Evolutionary conservation across 2,888 invertebrate genomes (phyloP), one percentile per base, ranked within the genome.

Genomic region (Trilocha varians): DNA sequence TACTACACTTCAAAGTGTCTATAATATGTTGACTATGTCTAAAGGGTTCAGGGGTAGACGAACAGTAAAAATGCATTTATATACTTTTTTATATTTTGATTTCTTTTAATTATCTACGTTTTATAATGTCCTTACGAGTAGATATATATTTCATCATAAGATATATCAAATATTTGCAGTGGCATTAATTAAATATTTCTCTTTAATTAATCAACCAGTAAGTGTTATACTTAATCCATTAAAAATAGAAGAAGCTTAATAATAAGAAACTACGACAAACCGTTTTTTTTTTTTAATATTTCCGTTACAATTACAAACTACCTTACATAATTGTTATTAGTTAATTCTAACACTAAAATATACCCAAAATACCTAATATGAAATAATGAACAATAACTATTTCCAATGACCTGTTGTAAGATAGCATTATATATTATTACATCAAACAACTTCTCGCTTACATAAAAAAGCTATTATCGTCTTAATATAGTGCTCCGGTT

Each of bases 41-140:
- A 70, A 47, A 53, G 78, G 70, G 54, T 46, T n/a, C n/a, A n/a
- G 65, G 57, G 59, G 59, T 53, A 60, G 61, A 56, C 55, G 39
- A 74, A 62, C 73, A 85, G 83, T 84, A 82, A 87, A 87, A 87
- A 84, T 84, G 82, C 83, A 75, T 79, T 68, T 74, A 41, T 25
- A 25, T 25, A 25, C 49, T 80, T 77, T 83, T 83, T 87, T 85
- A 73, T 85, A 77, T 85, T 87, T 86, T 80, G 84, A 84, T 85
- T 85, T 83, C 85, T 86, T 86, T 87, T 86, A 85, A 85, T 87
- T 87, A 86, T 86, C 87, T 87, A 87, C 86, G 86, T 78, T 86
- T 85, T 82, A 86, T 87, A 86, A 86, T 87, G 86, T 86, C 80
- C 86, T 87, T 86, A 86, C 25, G 77, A 85, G 85, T 87, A 87